A percentile compares a stretch with the other conserved stretches of the same genome.
Conservation (phyloP, 2,797 vertebrate species). For the Ceryle rudis region DNA sequence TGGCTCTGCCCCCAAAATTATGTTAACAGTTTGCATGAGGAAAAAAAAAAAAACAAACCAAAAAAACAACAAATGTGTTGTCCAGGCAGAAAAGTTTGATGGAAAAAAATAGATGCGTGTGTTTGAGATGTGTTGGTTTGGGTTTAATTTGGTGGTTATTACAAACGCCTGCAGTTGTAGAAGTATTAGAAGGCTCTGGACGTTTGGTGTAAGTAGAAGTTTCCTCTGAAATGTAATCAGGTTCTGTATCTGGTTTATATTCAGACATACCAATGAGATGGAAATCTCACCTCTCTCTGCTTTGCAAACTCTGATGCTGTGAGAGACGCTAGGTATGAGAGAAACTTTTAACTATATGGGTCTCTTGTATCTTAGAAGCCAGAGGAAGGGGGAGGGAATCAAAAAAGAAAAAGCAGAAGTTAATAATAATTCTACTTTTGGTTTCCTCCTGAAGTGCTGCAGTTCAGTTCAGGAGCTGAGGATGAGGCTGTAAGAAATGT, state of each 20-base stretch:
- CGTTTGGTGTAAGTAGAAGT: not conserved
- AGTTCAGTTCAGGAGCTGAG: not conserved
- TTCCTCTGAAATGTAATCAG: not conserved
- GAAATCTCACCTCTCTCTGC: not conserved
- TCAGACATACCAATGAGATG: not conserved
- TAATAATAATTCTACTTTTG: not conserved
- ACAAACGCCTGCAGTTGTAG: not conserved
- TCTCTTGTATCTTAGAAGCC: not conserved
- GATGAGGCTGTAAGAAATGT: not conserved
- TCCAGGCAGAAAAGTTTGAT: not conserved
- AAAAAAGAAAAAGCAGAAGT: not conserved
- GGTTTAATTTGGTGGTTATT: not conserved
- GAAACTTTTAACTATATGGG: not conserved
- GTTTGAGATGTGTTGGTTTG: not conserved
- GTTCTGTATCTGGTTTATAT: not conserved
- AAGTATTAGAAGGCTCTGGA: not conserved
- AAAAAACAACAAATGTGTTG: not conserved
- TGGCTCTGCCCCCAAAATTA: slow-evolving; percentile 9
- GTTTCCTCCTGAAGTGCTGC: not conserved
- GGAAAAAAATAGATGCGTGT: not conserved
- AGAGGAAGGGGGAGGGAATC: too few species aligned
- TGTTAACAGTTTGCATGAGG: not conserved
- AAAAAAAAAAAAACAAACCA: not conserved
- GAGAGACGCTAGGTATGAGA: not conserved
- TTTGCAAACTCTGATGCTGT: not conserved